Evolutionary conservation across 2,888 invertebrate genomes (phyloP).

Genomic region (Oscheius myriophilus): DNA sequence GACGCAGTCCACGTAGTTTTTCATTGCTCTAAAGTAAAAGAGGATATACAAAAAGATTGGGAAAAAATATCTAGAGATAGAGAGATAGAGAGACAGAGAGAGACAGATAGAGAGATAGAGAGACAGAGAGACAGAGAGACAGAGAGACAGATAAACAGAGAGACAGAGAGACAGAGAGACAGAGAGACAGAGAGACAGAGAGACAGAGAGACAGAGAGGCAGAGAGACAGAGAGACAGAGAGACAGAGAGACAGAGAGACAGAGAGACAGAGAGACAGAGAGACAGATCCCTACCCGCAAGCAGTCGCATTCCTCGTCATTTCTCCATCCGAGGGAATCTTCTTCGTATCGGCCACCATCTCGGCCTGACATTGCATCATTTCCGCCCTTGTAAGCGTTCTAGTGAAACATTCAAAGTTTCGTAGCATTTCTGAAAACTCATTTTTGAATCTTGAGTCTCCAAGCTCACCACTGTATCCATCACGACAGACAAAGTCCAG

Average conservation of each 20-base stretch:
- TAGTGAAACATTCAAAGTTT: conserved; percentile 62
- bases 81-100: too few species aligned
- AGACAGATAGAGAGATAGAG: neutral
- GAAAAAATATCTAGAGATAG: neutral
- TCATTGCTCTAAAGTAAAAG: conserved; percentile 53
- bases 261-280: neutral
- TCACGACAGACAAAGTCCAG: conserved; percentile 61
- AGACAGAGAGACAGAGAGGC: neutral
- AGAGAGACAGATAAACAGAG: neutral
- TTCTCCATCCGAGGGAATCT: conserved; percentile 34
- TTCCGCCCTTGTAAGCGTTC: conserved; percentile 59
- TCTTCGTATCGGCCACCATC: conserved; percentile 54
- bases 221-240: neutral
- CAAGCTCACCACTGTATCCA: conserved; percentile 52
- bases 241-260: neutral
- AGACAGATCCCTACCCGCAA: conserved; percentile 47
- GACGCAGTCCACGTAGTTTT: conserved; percentile 62
- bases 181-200: neutral
- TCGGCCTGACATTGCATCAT: conserved; percentile 65
- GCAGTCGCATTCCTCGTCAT: conserved; percentile 33
- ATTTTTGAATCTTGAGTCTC: neutral
- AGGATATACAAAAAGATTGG: neutral
- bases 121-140: neutral
- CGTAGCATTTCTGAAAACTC: conserved; percentile 52
- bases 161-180: conserved; percentile 3